These are phyloP conservation scores for Melanchra persicariae DNA, from an alignment of 2,888 invertebrate species.

Conservation along the genomic window DNA sequence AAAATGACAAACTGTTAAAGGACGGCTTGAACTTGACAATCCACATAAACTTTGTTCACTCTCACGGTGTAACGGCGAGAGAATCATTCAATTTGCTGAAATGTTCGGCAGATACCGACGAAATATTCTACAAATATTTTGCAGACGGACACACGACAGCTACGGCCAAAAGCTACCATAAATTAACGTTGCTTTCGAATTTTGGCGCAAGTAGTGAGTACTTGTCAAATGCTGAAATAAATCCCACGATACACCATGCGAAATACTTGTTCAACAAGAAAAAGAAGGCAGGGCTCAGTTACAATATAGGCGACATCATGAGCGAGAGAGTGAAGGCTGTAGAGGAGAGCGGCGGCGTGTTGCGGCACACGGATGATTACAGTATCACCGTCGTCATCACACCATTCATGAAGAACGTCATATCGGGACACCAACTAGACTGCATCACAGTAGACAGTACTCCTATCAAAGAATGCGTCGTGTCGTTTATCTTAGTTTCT, in stretches of 20 bases:
- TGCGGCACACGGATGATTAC: constrained; percentile 35
- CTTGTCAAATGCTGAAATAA: constrained; percentile 44
- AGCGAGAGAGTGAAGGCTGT: constrained; percentile 38
- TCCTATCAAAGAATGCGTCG: constrained; percentile 49
- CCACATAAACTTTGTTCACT: constrained; percentile 66
- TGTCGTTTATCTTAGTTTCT: constrained; percentile 67
- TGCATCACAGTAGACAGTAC: constrained; percentile 66
- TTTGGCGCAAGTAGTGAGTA: constrained; percentile 16
- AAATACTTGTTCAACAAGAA: constrained; percentile 34
- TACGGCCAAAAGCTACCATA: constrained; percentile 59
- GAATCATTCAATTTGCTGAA: constrained; percentile 60
- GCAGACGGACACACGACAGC: constrained; percentile 36
- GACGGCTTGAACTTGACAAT: constrained; percentile 68
- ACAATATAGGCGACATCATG: constrained; percentile 19
- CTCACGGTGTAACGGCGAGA: constrained; percentile 63
- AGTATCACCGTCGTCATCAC: constrained; percentile 68
- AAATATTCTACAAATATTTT: constrained; percentile 47
- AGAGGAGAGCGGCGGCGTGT: constrained; percentile 48
- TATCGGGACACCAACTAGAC: constrained; percentile 61
- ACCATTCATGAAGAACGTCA: constrained; percentile 70
- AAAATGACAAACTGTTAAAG: constrained; percentile 66
- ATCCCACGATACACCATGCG: constrained; percentile 37
- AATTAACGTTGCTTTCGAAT: constrained; percentile 41
- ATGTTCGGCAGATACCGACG: constrained; percentile 64
- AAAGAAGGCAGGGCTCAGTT: constrained; percentile 18